phyloP scores from a whole-genome alignment of 2,113 vertebrate species.

The Lasiurus cinereus region DNA sequence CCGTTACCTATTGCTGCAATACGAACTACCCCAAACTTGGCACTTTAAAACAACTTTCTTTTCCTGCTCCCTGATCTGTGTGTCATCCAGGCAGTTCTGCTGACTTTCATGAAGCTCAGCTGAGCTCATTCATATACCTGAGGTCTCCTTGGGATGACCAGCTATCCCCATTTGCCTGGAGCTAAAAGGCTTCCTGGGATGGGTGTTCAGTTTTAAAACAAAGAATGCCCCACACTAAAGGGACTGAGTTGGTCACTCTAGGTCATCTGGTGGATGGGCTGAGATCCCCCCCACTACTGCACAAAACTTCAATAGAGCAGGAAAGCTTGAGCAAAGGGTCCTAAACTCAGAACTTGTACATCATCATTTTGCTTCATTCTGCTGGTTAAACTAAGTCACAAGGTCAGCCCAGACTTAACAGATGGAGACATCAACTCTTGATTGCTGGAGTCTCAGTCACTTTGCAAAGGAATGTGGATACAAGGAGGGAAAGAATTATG shows the following conservation, averaged over 20 bases:
- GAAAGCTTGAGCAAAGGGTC: neutral
- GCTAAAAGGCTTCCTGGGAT: neutral
- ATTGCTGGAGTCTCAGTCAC: neutral
- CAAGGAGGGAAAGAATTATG: accelerated
- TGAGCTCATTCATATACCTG: neutral
- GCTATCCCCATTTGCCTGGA: neutral
- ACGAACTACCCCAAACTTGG: neutral
- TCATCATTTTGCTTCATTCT: neutral
- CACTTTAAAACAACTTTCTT: neutral
- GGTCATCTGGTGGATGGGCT: neutral
- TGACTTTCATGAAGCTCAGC: neutral
- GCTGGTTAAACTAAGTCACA: neutral
- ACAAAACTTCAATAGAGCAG: neutral
- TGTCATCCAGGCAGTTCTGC: neutral
- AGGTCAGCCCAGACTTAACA: neutral
- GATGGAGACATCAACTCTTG: neutral
- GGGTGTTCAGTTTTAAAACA: neutral
- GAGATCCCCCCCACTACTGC: neutral
- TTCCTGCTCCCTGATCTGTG: neutral
- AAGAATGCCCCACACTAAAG: neutral
- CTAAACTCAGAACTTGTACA: neutral
- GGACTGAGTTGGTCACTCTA: neutral
- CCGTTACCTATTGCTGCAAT: neutral
- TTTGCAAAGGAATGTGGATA: neutral
- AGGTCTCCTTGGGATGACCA: neutral